Evolutionary conservation across 2,797 vertebrate genomes (phyloP), one percentile per base, ranked within the genome.

Genomic region (Alfaro cultratus): DNA sequence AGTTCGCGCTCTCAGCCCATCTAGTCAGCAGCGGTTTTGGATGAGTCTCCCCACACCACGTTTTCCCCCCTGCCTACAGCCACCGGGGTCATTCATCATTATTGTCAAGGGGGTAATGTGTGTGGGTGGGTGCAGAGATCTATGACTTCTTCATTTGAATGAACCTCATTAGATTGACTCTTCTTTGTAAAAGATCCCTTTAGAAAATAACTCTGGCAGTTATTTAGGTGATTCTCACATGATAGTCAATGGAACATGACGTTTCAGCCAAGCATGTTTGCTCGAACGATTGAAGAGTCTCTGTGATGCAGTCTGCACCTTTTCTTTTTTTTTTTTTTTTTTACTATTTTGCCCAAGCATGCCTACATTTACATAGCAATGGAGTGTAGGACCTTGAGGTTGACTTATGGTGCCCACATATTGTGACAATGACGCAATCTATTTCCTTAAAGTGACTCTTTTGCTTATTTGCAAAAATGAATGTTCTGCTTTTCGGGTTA

Each of bases 121-220:
- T 93, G 93, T 93, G 92, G 92, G 93, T 94, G 95, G 93, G 94
- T 94, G 93, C 93, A 91, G 91, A 94, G 94, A 95, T 95, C 95
- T 94, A 94, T 94, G 94, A 95, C 94, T 95, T 94, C 91, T 95
- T 95, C 93, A 93, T 95, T 94, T 93, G 91, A 94, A 94, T 94
- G 92, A 95, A 95, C 93, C 95, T 95, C 93, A 95, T 96, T 95
- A 96, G 90, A 94, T 93, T 93, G 93, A 94, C 94, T 95, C 93
- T 81, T 94, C 93, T 92, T 93, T 92, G 93, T 95, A 94, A 95
- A 94, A 92, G 94, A 95, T 95, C 92, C 91, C 84, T 94, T 94
- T 92, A 92, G 92, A 95, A 93, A 95, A 93, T 91, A 93, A 89
- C 78, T 78, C 91, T 95, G 94, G 94, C 94, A 95, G 94, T 95